A percentile compares a stretch with the other conserved stretches of the same genome.
These are phyloP conservation scores for Gopherus flavomarginatus DNA, from an alignment of 2,113 vertebrate species.

Conservation along the genomic window DNA sequence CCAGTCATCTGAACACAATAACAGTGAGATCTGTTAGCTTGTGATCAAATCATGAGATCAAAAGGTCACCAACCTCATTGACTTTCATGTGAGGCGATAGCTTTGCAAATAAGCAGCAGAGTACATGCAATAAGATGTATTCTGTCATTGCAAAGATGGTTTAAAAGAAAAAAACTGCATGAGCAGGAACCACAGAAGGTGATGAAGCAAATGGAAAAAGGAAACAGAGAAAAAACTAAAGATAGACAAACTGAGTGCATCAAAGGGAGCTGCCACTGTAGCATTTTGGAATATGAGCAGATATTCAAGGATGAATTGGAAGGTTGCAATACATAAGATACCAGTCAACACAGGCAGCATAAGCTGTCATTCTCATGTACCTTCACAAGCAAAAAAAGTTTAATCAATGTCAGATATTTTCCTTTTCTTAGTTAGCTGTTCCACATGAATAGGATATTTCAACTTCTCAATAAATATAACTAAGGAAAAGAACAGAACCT, in stretches of 20 bases:
- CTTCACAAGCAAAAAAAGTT: neutral
- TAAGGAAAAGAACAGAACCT: neutral
- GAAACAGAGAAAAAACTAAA: neutral
- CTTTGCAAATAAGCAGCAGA: neutral
- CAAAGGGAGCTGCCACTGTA: neutral
- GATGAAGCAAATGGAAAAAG: neutral
- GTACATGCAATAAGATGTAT: neutral
- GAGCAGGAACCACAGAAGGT: constrained; percentile 16
- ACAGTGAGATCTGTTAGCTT: constrained; percentile 25
- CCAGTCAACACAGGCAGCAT: neutral
- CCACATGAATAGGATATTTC: neutral
- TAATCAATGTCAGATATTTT: neutral
- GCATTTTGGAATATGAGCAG: constrained; percentile 19
- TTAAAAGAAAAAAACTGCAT: neutral
- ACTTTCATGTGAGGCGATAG: constrained; percentile 23
- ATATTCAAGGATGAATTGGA: neutral
- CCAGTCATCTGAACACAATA: constrained; percentile 19
- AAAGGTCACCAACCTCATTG: constrained; percentile 1
- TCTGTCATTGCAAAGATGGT: neutral
- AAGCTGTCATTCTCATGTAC: neutral
- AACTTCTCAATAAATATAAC: constrained; percentile 13
- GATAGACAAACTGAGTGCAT: neutral
- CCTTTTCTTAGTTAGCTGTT: neutral
- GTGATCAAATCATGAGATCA: constrained; percentile 40
- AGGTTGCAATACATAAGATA: neutral